These are phyloP conservation scores for Quadroppia sp. DNA, from an alignment of 2,888 invertebrate species.

Conservation along the genomic window DNA sequence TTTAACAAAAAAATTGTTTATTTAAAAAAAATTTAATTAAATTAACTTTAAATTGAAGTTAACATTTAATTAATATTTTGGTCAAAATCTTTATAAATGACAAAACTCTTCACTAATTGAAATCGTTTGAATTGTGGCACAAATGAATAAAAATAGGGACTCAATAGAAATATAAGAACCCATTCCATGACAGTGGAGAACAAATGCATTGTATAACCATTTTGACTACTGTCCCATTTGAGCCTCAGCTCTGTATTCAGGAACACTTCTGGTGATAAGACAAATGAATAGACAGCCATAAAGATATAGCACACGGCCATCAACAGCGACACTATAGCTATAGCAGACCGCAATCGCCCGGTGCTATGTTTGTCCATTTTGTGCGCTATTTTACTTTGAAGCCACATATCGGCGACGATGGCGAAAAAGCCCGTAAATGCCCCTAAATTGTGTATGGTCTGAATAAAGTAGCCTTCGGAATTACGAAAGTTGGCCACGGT, in stretches of 20 bases:
- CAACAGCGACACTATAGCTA: neutral
- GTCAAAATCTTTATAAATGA: neutral
- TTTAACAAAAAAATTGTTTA: too few species aligned
- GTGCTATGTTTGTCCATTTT: neutral
- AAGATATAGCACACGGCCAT: neutral
- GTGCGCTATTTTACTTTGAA: neutral
- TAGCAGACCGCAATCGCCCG: neutral
- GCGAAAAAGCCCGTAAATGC: neutral
- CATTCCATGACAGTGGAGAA: neutral
- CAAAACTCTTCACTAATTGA: neutral
- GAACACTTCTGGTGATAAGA: neutral
- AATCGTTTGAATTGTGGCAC: neutral
- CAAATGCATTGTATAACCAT: neutral
- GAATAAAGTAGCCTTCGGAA: neutral
- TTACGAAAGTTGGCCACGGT: constrained; percentile 15
- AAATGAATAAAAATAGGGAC: constrained; percentile 14
- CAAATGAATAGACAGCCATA: neutral
- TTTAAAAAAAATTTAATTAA: too few species aligned
- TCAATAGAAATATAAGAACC: neutral
- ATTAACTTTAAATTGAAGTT: too few species aligned
- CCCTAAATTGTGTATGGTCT: neutral
- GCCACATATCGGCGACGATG: neutral
- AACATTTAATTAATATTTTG: neutral
- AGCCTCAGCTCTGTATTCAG: neutral
- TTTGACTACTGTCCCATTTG: constrained; percentile 26